Percentiles rank a stretch among this genome's conserved stretches.
Evolutionary conservation across 2,888 invertebrate genomes (phyloP).

Genomic region (Timema podura): DNA sequence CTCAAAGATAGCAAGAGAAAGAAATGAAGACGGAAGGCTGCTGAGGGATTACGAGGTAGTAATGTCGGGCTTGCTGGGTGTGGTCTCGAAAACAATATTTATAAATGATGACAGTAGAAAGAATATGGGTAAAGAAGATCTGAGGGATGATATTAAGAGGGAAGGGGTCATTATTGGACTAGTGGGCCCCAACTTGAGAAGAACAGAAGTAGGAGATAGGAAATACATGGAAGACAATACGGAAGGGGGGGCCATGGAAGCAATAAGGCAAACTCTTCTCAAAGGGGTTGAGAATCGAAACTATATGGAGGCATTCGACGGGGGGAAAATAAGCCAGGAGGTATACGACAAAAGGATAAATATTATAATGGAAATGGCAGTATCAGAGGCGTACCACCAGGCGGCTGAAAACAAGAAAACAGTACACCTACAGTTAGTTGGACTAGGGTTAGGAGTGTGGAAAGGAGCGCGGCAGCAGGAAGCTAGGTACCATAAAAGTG

Average conservation of each 20-base stretch:
- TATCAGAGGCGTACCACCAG: conserved; percentile 58
- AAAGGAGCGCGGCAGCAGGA: conserved; percentile 56
- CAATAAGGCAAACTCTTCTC: background rate
- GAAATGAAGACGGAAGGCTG: too few relatives aligned
- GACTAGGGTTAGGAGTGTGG: conserved; percentile 65
- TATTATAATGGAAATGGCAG: conserved; percentile 56
- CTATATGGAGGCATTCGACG: conserved; percentile 37
- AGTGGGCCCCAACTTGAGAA: conserved; percentile 54
- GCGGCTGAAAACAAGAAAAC: conserved; percentile 48
- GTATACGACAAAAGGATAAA: conserved; percentile 51
- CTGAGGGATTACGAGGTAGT: too few relatives aligned
- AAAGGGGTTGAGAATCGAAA: background rate
- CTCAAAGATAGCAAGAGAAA: too few relatives aligned
- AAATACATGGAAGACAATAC: too few relatives aligned
- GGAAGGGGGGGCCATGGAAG: too few relatives aligned
- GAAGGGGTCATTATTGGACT: conserved; percentile 51
- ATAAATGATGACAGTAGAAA: conserved; percentile 56
- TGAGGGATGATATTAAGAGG: conserved; percentile 46
- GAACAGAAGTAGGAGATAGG: too few relatives aligned
- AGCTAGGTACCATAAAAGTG: conserved; percentile 57
- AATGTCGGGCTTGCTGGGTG: conserved; percentile 55
- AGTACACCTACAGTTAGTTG: conserved; percentile 63
- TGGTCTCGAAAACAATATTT: conserved; percentile 57
- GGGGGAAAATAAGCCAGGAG: conserved; percentile 36
- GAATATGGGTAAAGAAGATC: conserved; percentile 50